These are phyloP conservation scores for Magallana nippona DNA, from an alignment of 2,888 invertebrate species.

Conservation along the genomic window DNA sequence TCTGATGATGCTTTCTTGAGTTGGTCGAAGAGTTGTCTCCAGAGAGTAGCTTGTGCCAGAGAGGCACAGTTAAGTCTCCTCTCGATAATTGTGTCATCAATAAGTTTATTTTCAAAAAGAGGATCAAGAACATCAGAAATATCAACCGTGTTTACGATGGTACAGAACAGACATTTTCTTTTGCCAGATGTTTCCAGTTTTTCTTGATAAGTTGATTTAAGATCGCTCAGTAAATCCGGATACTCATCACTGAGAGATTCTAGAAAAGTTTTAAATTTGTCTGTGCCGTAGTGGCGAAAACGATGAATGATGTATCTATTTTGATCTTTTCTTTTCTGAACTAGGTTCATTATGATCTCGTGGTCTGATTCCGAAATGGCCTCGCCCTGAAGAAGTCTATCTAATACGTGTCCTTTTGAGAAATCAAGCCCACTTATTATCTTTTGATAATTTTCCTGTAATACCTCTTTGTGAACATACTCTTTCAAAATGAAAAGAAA, in stretches of 20 bases:
- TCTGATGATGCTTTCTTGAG: background rate
- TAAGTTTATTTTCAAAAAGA: background rate
- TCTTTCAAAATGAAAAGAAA: background rate
- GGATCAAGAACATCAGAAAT: background rate
- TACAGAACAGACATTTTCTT: background rate
- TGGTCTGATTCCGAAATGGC: background rate
- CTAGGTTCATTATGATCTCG: background rate
- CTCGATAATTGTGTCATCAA: background rate
- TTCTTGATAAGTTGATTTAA: background rate
- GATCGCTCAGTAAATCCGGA: background rate
- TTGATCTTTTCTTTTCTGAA: background rate
- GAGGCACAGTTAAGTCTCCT: background rate
- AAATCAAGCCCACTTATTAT: background rate
- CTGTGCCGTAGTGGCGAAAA: background rate
- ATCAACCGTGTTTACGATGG: background rate
- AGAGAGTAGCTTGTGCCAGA: background rate
- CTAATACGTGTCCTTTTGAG: background rate
- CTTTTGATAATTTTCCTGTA: background rate
- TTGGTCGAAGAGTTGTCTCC: background rate
- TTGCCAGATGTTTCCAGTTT: background rate
- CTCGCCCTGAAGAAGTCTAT: background rate
- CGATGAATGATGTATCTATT: background rate
- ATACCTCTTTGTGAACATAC: background rate
- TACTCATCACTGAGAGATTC: background rate
- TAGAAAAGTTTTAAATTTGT: background rate